Conservation (phyloP, 2,888 invertebrate species). For the Xestia c-nigrum region DNA sequence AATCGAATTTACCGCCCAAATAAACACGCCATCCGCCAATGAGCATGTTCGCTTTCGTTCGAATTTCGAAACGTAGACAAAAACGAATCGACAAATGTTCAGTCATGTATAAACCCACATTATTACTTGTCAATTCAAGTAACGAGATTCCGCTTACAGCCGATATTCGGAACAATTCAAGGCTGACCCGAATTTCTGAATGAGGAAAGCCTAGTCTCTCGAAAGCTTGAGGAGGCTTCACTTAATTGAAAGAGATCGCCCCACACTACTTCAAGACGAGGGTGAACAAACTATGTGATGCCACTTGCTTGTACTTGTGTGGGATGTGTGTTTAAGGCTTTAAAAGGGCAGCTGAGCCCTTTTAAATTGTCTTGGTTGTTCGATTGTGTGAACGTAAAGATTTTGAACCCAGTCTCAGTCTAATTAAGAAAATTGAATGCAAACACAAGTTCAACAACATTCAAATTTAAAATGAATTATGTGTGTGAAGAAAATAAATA, state of each 20-base stretch:
- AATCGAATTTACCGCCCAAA: slow-evolving; percentile 47
- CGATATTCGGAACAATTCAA: slow-evolving; percentile 72
- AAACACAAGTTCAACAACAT: slow-evolving; percentile 3
- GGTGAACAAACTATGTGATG: slow-evolving; percentile 75
- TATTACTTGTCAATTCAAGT: slow-evolving; percentile 69
- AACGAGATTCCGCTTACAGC: slow-evolving; percentile 68
- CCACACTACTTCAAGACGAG: slow-evolving; percentile 77
- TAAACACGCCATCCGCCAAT: slow-evolving; percentile 52
- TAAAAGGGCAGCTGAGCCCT: slow-evolving; percentile 35
- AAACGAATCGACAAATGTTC: slow-evolving; percentile 63
- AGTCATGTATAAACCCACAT: slow-evolving; percentile 64
- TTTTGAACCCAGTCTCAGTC: not conserved
- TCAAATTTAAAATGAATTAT: slow-evolving; percentile 7
- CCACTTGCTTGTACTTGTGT: slow-evolving; percentile 67
- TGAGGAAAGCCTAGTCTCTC: slow-evolving; percentile 69
- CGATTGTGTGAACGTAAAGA: not conserved
- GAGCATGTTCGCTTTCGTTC: slow-evolving; percentile 47
- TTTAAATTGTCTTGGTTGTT: slow-evolving; percentile 9
- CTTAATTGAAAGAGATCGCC: slow-evolving; percentile 88
- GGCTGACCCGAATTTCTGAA: slow-evolving; percentile 74
- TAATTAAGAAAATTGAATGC: not conserved
- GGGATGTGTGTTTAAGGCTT: slow-evolving; percentile 48
- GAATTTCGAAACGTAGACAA: slow-evolving; percentile 57
- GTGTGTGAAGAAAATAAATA: slow-evolving; percentile 17
- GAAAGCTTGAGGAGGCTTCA: slow-evolving; percentile 77